A percentile compares a stretch with the other conserved stretches of the same genome.
Conservation (phyloP, 2,113 vertebrate genomes). For the Muntiacus reevesi region DNA sequence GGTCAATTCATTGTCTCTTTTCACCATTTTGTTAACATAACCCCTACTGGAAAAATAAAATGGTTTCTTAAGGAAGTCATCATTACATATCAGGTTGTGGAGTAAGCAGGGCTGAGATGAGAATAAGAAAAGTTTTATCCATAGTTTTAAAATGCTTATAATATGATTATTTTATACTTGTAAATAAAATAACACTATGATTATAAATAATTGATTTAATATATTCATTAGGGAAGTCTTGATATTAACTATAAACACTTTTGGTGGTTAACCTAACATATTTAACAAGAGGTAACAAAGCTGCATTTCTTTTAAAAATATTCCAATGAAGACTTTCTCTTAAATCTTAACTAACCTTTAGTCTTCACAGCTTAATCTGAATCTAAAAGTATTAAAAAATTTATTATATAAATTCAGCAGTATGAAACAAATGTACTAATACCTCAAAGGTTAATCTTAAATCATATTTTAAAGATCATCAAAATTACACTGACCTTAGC, state of each 20-base stretch:
- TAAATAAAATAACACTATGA: not conserved
- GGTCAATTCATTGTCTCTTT: not conserved
- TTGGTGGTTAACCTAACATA: not conserved
- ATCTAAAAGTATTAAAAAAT: not conserved
- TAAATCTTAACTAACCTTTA: not conserved
- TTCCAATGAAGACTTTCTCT: not conserved
- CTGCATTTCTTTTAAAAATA: not conserved
- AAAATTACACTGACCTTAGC: not conserved
- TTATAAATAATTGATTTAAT: constrained; percentile 15
- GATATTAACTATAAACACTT: not conserved
- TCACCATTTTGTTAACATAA: not conserved
- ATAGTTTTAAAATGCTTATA: not conserved
- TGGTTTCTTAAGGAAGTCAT: not conserved
- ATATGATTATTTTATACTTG: not conserved
- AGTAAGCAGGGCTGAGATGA: not conserved
- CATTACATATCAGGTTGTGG: not conserved
- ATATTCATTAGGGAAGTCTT: not conserved
- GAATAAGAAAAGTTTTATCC: not conserved
- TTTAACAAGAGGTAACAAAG: not conserved
- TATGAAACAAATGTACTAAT: not conserved
- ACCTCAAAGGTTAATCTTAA: constrained; percentile 7
- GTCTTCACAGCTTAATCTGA: not conserved
- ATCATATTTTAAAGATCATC: not conserved
- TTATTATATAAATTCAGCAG: not conserved
- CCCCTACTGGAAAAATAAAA: not conserved